A percentile compares a stretch with the other conserved stretches of the same genome.
These are phyloP conservation scores for Drosophila guanche DNA, from an alignment of 1,140 invertebrate genomes.

Conservation along the genomic window DNA sequence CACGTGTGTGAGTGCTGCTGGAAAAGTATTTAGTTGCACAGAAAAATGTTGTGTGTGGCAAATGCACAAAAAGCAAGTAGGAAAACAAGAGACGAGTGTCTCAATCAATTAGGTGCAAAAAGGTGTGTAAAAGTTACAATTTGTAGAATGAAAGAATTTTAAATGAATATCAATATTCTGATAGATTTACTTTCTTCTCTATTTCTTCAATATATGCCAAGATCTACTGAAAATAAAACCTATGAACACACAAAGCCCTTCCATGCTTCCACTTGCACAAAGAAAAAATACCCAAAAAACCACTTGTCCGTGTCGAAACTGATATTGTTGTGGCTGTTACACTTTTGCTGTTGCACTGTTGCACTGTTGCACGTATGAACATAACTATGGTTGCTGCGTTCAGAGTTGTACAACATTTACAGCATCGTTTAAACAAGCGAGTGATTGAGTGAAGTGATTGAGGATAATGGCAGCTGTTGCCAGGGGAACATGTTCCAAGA, in stretches of 20 bases:
- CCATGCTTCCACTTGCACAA: no score
- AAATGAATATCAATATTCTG: no score
- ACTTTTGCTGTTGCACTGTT: conserved; percentile 3
- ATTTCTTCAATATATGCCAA: no score
- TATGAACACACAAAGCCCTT: no score
- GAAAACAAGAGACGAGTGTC: no score
- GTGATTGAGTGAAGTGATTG: conserved; percentile 6
- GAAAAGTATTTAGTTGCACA: conserved; percentile 54
- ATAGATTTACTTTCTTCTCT: no score
- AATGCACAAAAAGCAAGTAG: conserved; percentile 5
- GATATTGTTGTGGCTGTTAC: conserved; percentile 21
- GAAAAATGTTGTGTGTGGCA: conserved; percentile 30
- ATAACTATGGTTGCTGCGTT: conserved; percentile 7
- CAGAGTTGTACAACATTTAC: conserved; percentile 38
- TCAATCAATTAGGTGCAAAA: no score
- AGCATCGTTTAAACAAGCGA: conserved; percentile 18
- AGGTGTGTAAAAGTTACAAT: no score
- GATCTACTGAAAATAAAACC: no score
- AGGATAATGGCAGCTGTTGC: conserved; percentile 17
- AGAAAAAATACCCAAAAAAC: conserved; percentile 1
- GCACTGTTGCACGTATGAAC: conserved; percentile 29
- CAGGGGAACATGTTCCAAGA: background rate
- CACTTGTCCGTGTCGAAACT: conserved; percentile 12
- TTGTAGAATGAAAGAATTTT: no score
- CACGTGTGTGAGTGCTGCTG: conserved; percentile 25